Percentiles rank a stretch among this genome's conserved stretches.
phyloP scores from a whole-genome alignment of 2,888 invertebrate species.

The Tineola bisselliella region DNA sequence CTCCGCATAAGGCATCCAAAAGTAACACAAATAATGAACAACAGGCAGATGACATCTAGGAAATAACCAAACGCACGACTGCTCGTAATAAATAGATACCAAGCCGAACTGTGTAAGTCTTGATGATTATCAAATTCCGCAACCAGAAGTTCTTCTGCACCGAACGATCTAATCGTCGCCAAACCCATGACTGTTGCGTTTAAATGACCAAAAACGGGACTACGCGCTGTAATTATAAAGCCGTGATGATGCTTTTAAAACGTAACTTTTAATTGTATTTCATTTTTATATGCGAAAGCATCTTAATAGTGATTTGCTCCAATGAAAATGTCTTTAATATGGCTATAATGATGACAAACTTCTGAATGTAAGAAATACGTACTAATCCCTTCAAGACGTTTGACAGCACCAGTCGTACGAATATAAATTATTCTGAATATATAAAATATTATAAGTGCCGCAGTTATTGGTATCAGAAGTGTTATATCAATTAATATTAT shows the following conservation, averaged over 20 bases:
- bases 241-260: neutral
- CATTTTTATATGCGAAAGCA: too few species aligned
- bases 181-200: conserved; percentile 82
- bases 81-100: conserved; percentile 73
- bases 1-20: conserved; percentile 68
- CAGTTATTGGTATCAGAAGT: conserved; percentile 54
- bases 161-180: conserved; percentile 81
- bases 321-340: too few species aligned
- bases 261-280: neutral
- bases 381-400: conserved; percentile 74
- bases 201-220: conserved; percentile 85
- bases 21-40: conserved; percentile 72
- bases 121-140: conserved; percentile 67
- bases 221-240: conserved; percentile 69
- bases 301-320: too few species aligned
- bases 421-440: conserved; percentile 72
- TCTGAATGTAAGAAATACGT: conserved; percentile 29
- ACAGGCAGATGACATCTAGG: conserved; percentile 71
- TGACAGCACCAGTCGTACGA: conserved; percentile 75
- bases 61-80: conserved; percentile 74
- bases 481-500: conserved; percentile 71
- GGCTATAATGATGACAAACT: too few species aligned
- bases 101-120: conserved; percentile 73
- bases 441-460: conserved; percentile 71
- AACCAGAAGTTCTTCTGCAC: conserved; percentile 72